Conservation (phyloP, 2,113 vertebrate species). For the Excalfactoria chinensis region DNA sequence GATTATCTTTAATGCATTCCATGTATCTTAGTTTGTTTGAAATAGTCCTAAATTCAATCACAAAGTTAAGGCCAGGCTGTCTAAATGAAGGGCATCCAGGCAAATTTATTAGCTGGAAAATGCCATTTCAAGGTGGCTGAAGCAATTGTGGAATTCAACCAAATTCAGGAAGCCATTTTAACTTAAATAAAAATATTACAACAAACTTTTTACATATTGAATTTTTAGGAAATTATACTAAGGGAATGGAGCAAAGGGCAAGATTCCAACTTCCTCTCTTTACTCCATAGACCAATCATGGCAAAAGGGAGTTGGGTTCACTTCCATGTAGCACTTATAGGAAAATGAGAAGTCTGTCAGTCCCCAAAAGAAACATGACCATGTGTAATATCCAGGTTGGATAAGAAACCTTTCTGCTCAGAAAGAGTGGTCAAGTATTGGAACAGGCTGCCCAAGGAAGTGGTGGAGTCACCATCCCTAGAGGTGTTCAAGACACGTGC, state of each 20-base stretch:
- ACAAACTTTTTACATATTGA: neutral
- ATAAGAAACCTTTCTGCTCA: too few relatives aligned
- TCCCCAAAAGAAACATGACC: neutral
- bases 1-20: neutral
- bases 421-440: too few relatives aligned
- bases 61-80: neutral
- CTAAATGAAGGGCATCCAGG: neutral
- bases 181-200: neutral
- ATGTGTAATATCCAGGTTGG: too few relatives aligned
- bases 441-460: too few relatives aligned
- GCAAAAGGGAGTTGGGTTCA: neutral
- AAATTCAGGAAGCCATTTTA: neutral
- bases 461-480: too few relatives aligned
- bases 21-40: neutral
- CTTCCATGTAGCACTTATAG: rapidly evolving
- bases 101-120: constrained; percentile 8
- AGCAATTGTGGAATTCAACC: neutral
- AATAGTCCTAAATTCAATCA: neutral
- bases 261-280: neutral
- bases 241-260: neutral
- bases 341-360: neutral
- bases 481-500: too few relatives aligned
- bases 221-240: neutral
- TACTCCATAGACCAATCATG: too few relatives aligned
- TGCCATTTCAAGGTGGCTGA: neutral